These are phyloP conservation scores for Prosapia bicincta DNA, from an alignment of 2,888 invertebrate genomes.

Conservation along the genomic window DNA sequence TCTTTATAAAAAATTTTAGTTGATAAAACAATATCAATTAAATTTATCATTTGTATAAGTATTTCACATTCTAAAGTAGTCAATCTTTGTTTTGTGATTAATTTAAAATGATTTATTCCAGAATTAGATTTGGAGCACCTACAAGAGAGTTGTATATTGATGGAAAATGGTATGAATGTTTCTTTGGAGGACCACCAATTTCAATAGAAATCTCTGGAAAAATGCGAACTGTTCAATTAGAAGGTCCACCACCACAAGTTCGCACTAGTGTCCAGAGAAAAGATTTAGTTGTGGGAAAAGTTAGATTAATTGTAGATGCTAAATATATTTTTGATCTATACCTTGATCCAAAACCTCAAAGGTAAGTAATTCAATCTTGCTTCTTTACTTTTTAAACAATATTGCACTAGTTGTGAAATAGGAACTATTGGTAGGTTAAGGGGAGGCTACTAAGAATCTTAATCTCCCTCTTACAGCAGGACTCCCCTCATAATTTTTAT, in stretches of 20 bases:
- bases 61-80: too few species aligned
- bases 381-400: too few species aligned
- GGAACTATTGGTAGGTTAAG: too few species aligned
- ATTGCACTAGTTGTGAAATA: too few species aligned
- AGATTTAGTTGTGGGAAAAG: constrained; percentile 81
- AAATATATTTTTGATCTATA: constrained; percentile 71
- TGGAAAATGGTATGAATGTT: constrained; percentile 84
- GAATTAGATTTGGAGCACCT: constrained; percentile 86
- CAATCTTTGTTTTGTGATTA: too few species aligned
- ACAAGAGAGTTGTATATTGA: constrained; percentile 89
- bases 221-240: constrained; percentile 73
- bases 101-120: constrained; percentile 42
- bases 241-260: constrained; percentile 91
- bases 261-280: constrained; percentile 77
- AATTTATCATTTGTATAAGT: too few species aligned
- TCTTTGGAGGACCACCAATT: constrained; percentile 86
- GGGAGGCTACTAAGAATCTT: too few species aligned
- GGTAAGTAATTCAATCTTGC: constrained; percentile 43
- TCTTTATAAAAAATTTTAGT: neutral
- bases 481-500: too few species aligned
- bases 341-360: constrained; percentile 79
- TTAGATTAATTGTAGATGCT: constrained; percentile 79
- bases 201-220: constrained; percentile 71
- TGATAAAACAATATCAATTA: too few species aligned
- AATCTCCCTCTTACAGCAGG: too few species aligned